Conservation (phyloP, 2,888 invertebrate species). For the Acrocyrtus sp. region DNA sequence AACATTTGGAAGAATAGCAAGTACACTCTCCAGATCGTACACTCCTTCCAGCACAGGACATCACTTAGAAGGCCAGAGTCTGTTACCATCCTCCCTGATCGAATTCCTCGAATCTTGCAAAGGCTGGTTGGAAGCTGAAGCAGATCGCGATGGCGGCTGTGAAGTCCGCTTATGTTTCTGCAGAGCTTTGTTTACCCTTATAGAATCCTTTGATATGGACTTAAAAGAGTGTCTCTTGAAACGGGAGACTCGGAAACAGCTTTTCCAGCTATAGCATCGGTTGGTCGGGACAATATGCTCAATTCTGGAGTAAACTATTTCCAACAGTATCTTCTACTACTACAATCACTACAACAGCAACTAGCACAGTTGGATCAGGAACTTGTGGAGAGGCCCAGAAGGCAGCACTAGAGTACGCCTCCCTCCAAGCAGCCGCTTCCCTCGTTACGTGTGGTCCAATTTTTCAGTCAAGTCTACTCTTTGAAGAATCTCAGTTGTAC, state of each 20-base stretch:
- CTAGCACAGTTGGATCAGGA: slow-evolving; percentile 42
- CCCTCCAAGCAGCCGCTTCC: slow-evolving; percentile 91
- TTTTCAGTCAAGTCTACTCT: slow-evolving; percentile 84
- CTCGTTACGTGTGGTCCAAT: slow-evolving; percentile 95
- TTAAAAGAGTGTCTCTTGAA: slow-evolving; percentile 77
- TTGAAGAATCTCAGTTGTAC: slow-evolving; percentile 92
- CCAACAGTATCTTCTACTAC: slow-evolving; percentile 25
- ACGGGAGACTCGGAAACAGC: slow-evolving; percentile 83
- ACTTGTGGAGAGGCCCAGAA: slow-evolving; percentile 56
- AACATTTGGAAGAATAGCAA: slow-evolving; percentile 75
- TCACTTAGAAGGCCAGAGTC: slow-evolving; percentile 46
- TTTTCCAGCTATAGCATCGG: slow-evolving; percentile 92
- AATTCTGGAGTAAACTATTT: slow-evolving; percentile 67
- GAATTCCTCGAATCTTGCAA: slow-evolving; percentile 61
- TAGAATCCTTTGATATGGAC: slow-evolving; percentile 61
- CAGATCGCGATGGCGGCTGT: slow-evolving; percentile 61
- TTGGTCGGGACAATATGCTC: slow-evolving; percentile 92
- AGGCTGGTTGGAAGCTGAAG: slow-evolving; percentile 61
- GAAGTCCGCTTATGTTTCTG: slow-evolving; percentile 61
- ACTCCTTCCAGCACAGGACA: slow-evolving; percentile 55
- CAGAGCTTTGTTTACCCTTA: slow-evolving; percentile 51
- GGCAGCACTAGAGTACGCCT: slow-evolving; percentile 69
- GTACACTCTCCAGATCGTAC: slow-evolving; percentile 33
- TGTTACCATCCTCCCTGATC: slow-evolving; percentile 54
- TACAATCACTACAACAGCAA: slow-evolving; percentile 24